phyloP scores from a whole-genome alignment of 2,113 vertebrate genomes.

The Brevimyrus niger region DNA sequence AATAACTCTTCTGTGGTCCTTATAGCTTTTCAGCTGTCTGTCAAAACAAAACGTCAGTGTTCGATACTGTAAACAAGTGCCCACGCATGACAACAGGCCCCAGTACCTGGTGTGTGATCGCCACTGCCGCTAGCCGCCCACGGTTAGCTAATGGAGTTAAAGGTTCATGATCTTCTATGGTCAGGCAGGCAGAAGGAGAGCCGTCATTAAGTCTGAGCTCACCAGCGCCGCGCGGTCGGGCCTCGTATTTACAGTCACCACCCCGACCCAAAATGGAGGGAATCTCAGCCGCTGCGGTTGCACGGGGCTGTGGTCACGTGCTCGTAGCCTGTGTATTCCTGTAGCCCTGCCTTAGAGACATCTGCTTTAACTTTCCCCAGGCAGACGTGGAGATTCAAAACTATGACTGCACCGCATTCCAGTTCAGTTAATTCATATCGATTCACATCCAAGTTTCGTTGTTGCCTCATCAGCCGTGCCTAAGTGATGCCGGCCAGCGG shows the following conservation, averaged over 20 bases:
- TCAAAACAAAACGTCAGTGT: background rate
- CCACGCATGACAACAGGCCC: background rate
- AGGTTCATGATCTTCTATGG: background rate
- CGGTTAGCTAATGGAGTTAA: background rate
- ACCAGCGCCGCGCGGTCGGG: background rate
- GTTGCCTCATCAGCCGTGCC: background rate
- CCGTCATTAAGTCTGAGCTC: background rate
- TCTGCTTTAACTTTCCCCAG: background rate
- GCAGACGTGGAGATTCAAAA: background rate
- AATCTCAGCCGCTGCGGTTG: background rate
- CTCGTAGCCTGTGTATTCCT: background rate
- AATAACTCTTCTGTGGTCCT: background rate
- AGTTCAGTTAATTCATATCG: background rate
- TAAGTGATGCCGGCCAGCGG: background rate
- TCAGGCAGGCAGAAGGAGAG: no score
- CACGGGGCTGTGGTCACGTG: background rate
- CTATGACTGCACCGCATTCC: background rate
- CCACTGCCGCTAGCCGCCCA: background rate
- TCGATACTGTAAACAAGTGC: background rate
- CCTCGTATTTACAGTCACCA: background rate
- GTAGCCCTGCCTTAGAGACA: background rate
- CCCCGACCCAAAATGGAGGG: background rate
- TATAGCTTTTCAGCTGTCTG: background rate
- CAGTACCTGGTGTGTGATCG: background rate
- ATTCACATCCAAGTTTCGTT: background rate